Conservation (phyloP, 2,888 invertebrate species). For the Drosophila neonasuta region DNA sequence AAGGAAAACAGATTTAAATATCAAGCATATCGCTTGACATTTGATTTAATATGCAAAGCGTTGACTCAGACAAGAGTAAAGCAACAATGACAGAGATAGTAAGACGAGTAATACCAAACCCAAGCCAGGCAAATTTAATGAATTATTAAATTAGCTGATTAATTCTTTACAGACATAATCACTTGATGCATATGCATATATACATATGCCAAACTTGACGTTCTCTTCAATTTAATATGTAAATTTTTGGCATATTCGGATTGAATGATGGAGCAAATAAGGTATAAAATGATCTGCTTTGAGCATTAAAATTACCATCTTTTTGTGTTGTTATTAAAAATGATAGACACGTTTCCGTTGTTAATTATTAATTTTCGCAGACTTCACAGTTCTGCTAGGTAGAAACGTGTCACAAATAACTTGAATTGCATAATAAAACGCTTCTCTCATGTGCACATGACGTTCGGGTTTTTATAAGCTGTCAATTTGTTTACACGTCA, state of each 20-base stretch:
- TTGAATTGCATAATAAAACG: slow-evolving; percentile 74
- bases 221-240: neutral
- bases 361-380: slow-evolving; percentile 77
- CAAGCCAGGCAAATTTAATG: neutral
- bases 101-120: neutral
- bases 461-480: slow-evolving; percentile 79
- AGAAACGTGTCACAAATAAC: slow-evolving; percentile 61
- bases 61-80: neutral
- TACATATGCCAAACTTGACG: neutral
- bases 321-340: slow-evolving; percentile 56
- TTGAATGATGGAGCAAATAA: slow-evolving; percentile 4
- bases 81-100: slow-evolving; percentile 2
- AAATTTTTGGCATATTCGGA: slow-evolving; percentile 3
- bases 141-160: slow-evolving; percentile 10
- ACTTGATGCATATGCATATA: neutral
- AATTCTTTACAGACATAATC: neutral
- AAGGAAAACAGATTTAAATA: slow-evolving; percentile 19
- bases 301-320: slow-evolving; percentile 29
- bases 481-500: slow-evolving; percentile 77
- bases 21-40: slow-evolving; percentile 9
- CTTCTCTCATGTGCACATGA: slow-evolving; percentile 60
- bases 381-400: slow-evolving; percentile 37
- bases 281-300: slow-evolving; percentile 33
- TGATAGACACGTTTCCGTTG: slow-evolving; percentile 73
- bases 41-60: slow-evolving; percentile 28